A percentile compares a stretch with the other conserved stretches of the same genome.
Conservation (phyloP, 2,888 invertebrate genomes). For the Chorisops tibialis region DNA sequence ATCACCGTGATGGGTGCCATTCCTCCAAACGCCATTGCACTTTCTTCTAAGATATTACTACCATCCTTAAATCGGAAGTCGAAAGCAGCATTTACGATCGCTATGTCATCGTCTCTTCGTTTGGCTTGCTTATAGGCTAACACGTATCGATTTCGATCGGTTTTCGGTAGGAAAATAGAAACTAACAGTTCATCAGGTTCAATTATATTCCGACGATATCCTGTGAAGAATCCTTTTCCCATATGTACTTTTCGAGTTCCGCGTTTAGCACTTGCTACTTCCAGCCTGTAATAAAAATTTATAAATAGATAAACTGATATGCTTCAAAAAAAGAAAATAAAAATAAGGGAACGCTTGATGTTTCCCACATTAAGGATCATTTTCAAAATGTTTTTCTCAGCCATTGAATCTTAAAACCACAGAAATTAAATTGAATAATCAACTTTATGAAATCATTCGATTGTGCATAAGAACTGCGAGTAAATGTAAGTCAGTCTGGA, state of each 20-base stretch:
- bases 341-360: no score
- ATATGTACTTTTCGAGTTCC: constrained; percentile 63
- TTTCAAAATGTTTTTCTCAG: no score
- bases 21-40: constrained; percentile 82
- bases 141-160: constrained; percentile 66
- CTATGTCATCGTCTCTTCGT: constrained; percentile 90
- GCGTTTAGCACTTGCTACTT: constrained; percentile 58
- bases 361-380: no score
- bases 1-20: constrained; percentile 85
- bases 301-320: no score
- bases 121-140: constrained; percentile 88
- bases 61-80: constrained; percentile 63
- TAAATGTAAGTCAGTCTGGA: no score
- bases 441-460: no score
- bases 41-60: constrained; percentile 58
- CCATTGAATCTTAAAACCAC: no score
- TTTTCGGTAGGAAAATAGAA: constrained; percentile 75
- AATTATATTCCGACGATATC: constrained; percentile 76
- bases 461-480: no score
- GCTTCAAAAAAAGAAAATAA: no score
- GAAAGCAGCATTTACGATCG: constrained; percentile 87
- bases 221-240: constrained; percentile 78
- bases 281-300: constrained; percentile 51
- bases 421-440: no score
- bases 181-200: constrained; percentile 74